phyloP scores from a whole-genome alignment of 2,888 invertebrate species.

The Aquatica leii region DNA sequence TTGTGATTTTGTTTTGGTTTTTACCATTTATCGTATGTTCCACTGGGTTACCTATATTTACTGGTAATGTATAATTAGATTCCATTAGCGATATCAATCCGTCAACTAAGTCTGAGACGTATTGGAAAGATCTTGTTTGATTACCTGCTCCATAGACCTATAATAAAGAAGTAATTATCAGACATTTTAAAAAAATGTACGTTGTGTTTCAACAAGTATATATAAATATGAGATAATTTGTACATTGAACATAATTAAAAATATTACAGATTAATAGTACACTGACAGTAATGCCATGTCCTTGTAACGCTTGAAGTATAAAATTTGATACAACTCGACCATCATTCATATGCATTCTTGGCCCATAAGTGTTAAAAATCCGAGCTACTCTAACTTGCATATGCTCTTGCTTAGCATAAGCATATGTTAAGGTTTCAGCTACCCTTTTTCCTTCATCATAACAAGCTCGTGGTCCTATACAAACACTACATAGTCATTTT shows the following conservation, averaged over 20 bases:
- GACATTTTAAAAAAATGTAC: too few species aligned
- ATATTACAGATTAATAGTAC: neutral
- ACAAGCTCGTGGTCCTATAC: conserved; percentile 88
- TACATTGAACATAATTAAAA: too few species aligned
- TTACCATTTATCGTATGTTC: conserved; percentile 93
- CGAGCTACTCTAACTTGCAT: conserved; percentile 95
- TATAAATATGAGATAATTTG: too few species aligned
- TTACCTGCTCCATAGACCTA: conserved; percentile 84
- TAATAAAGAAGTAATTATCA: conserved; percentile 14
- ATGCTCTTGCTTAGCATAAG: conserved; percentile 97
- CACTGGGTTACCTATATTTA: conserved; percentile 97
- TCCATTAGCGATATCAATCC: conserved; percentile 93
- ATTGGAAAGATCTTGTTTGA: conserved; percentile 97
- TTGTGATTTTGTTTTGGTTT: neutral
- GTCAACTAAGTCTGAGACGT: conserved; percentile 95
- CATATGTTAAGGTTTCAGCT: conserved; percentile 94
- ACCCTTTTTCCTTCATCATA: conserved; percentile 99
- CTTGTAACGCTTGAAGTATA: conserved; percentile 94
- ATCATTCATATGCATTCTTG: conserved; percentile 98
- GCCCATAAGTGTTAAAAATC: conserved; percentile 99
- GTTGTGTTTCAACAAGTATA: conserved; percentile 4
- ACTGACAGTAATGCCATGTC: conserved; percentile 89
- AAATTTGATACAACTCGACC: conserved; percentile 99
- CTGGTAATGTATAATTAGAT: conserved; percentile 90
- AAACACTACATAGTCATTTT: neutral